A percentile compares a stretch with the other conserved stretches of the same genome.
These are phyloP conservation scores for Pipistrellus kuhlii DNA, from an alignment of 2,797 vertebrate genomes.

Conservation along the genomic window DNA sequence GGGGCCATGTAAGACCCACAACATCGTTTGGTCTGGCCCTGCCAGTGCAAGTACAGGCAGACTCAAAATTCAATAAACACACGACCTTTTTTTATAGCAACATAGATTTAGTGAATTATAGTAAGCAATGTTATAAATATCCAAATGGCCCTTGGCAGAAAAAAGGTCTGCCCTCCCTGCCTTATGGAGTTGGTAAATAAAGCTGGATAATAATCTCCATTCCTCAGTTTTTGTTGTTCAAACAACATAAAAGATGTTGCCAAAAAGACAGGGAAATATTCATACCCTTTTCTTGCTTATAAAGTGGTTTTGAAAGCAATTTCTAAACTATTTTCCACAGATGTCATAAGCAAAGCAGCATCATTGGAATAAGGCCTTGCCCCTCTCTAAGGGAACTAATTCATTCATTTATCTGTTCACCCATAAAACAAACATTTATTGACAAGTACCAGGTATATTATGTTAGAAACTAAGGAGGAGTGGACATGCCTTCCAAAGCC, in stretches of 20 bases:
- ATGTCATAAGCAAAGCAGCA: constrained; percentile 23
- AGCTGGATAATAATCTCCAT: constrained; percentile 20
- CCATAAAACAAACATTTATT: constrained; percentile 40
- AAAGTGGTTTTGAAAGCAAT: constrained; percentile 53
- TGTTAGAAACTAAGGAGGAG: neutral
- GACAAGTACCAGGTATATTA: neutral
- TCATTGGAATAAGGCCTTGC: constrained; percentile 23
- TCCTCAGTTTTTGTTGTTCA: neutral
- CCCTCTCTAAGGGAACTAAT: neutral
- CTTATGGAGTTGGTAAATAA: constrained; percentile 4
- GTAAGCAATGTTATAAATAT: too few species aligned
- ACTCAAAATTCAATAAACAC: too few species aligned
- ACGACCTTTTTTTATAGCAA: too few species aligned
- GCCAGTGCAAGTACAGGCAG: too few species aligned
- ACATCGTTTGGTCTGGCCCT: too few species aligned
- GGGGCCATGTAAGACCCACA: too few species aligned
- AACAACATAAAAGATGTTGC: neutral
- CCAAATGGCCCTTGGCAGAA: too few species aligned
- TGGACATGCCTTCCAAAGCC: neutral
- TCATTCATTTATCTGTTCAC: neutral
- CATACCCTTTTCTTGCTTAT: constrained; percentile 17
- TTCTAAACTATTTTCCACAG: constrained; percentile 41
- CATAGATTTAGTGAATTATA: too few species aligned
- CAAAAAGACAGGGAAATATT: neutral
- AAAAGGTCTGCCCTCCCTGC: too few species aligned